Evolutionary conservation across 2,888 invertebrate genomes (phyloP), one percentile per base, ranked within the genome.

Genomic region (Mactromeris polynyma): DNA sequence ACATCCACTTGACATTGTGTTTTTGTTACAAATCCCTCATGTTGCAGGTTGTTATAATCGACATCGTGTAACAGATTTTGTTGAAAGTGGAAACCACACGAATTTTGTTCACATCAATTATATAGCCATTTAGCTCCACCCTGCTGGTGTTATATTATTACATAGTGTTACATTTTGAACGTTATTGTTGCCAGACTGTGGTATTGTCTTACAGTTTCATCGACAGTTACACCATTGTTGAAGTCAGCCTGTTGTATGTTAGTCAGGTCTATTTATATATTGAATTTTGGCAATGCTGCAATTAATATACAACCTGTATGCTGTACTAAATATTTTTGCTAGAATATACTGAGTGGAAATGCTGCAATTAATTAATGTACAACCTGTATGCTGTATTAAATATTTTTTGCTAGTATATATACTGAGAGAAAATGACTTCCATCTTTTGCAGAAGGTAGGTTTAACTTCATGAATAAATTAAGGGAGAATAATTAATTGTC

Each of bases 221-320:
- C 58, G 14, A 64, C 26, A 26, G 58, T 64, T 64, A n/a, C 4
- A n/a, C 26, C 58, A 6, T 26, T 73, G 14, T 73, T 3, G 36
- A 2, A 73, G 33, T 6, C 3, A 36, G 17, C 36, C 36, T 33
- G 73, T 11, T 73, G 73, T 73, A 73, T 17, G 33, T 73, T 73
- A 73, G 73, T 73, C 73, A 73, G 73, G 31, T 73, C 36, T 73
- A 73, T 73, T 73, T 73, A 36, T 73, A 73, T 33, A 36, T 33
- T 73, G 36, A 36, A 4, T 19, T 33, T 73, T 73, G 73, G 73
- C 73, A 73, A 73, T 17, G 33, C 14, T 73, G 31, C 69, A 31
- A 69, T 69, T 4, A 7, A 6, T 33, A 19, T 33, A 64, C 58
- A 26, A 26, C 58, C 58, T 26, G 58, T 26, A n/a, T 73, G 36